Evolutionary conservation across 2,113 vertebrate genomes (phyloP).

Genomic region (Trichechus manatus): DNA sequence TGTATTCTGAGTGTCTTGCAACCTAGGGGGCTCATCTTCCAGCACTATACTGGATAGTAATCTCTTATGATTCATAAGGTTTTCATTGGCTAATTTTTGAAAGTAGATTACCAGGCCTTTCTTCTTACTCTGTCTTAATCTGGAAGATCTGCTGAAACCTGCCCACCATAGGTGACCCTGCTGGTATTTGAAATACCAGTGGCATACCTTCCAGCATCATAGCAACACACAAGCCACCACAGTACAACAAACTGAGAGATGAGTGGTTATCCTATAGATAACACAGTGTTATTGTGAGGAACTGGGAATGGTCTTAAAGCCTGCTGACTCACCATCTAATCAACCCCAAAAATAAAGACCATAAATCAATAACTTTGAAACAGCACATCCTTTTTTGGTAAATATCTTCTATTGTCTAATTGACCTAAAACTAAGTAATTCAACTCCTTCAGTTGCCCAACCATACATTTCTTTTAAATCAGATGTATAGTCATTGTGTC

Average conservation of each 20-base stretch:
- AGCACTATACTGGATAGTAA: neutral
- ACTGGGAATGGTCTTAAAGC: neutral
- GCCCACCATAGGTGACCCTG: too few relatives aligned
- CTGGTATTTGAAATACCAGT: too few relatives aligned
- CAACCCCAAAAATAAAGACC: neutral
- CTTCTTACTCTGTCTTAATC: too few relatives aligned
- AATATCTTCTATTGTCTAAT: constrained; percentile 26
- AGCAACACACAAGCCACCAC: too few relatives aligned
- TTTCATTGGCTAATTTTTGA: neutral
- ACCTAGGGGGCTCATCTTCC: neutral
- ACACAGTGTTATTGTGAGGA: neutral
- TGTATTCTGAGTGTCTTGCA: too few relatives aligned
- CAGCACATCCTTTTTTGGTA: neutral
- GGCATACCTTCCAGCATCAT: too few relatives aligned
- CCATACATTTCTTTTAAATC: neutral
- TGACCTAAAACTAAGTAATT: constrained; percentile 52
- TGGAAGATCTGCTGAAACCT: too few relatives aligned
- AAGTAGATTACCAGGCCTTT: too few relatives aligned
- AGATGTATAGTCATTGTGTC: neutral
- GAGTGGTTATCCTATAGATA: neutral
- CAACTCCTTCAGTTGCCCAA: neutral
- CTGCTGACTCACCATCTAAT: neutral
- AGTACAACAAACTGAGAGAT: too few relatives aligned
- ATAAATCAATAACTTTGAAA: constrained; percentile 50
- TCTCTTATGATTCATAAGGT: neutral